Conservation (phyloP, 2,888 invertebrate genomes). For the Callimorpha dominula region DNA sequence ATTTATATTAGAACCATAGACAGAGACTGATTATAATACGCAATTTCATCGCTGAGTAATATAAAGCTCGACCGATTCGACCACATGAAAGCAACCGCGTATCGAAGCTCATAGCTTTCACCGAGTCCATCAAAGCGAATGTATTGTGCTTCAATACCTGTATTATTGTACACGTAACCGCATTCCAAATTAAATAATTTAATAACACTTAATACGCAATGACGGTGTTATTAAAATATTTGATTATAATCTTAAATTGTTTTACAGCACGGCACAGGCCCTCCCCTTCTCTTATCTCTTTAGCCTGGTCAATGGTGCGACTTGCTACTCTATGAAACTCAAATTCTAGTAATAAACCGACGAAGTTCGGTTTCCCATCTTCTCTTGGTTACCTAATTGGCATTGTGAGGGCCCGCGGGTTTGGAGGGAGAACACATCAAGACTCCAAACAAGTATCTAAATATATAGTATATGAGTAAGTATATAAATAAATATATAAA, state of each 20-base stretch:
- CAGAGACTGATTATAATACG: conserved; percentile 51
- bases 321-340: neutral
- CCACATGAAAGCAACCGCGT: conserved; percentile 71
- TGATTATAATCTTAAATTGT: neutral
- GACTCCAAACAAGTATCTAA: neutral
- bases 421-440: neutral
- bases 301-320: neutral
- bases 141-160: conserved; percentile 50
- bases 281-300: neutral
- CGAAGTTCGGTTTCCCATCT: neutral
- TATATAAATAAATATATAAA: no score
- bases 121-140: conserved; percentile 57
- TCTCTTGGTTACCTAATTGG: no score
- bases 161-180: conserved; percentile 50
- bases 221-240: conserved; percentile 6
- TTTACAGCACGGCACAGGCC: neutral
- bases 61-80: conserved; percentile 56
- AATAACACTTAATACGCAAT: conserved; percentile 1
- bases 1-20: conserved; percentile 19
- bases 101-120: conserved; percentile 70
- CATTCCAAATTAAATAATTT: conserved; percentile 51
- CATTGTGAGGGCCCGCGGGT: neutral
- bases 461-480: no score
- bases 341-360: neutral
- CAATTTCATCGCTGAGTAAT: conserved; percentile 60